These are phyloP conservation scores for Hesperia comma DNA, from an alignment of 2,888 invertebrate genomes.

Conservation along the genomic window DNA sequence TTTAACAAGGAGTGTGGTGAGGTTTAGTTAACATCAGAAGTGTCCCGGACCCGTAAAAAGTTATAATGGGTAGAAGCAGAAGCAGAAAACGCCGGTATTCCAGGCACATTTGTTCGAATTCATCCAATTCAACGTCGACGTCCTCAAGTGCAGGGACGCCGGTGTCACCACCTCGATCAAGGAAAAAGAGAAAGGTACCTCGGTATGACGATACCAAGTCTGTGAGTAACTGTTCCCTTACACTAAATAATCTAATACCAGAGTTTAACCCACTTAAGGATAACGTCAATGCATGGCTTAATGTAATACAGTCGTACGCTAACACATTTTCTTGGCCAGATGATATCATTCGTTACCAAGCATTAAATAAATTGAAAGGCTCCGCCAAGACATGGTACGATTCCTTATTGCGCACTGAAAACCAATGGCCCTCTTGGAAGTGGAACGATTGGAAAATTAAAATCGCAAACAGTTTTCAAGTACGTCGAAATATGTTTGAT, in stretches of 20 bases:
- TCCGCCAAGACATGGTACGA: constrained; percentile 43
- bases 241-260: constrained; percentile 39
- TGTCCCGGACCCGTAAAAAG: no score
- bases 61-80: no score
- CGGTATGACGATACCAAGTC: constrained; percentile 13
- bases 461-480: neutral
- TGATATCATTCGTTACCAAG: constrained; percentile 30
- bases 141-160: no score
- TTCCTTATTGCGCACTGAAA: constrained; percentile 36
- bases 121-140: no score
- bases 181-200: no score
- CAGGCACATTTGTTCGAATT: no score
- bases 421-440: constrained; percentile 37
- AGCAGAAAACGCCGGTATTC: no score
- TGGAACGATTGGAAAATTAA: neutral
- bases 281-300: constrained; percentile 43
- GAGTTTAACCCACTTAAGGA: constrained; percentile 45
- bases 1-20: no score
- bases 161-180: no score
- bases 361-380: constrained; percentile 39
- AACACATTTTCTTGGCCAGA: constrained; percentile 41
- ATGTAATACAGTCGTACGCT: constrained; percentile 41
- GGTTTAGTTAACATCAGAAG: no score
- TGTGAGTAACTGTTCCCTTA: constrained; percentile 18
- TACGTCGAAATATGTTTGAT: neutral